Percentiles rank a stretch among this genome's conserved stretches.
These are phyloP conservation scores for Troides oblongomaculatus DNA, from an alignment of 2,888 invertebrate genomes.

Conservation along the genomic window DNA sequence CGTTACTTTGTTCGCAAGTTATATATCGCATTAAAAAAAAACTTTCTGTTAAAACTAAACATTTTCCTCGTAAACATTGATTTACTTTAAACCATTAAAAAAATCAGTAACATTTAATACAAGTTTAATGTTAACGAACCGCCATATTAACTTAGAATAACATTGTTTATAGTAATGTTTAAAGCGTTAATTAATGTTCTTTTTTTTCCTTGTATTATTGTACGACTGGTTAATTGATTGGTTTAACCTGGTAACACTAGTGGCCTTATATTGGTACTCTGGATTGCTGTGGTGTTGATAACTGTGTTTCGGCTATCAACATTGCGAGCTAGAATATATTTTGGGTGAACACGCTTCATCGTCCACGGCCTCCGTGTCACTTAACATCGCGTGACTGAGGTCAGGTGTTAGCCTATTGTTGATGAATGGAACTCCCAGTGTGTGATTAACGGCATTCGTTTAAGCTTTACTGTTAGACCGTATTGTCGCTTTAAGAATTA, in stretches of 20 bases:
- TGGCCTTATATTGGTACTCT: slow-evolving; percentile 59
- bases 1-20: slow-evolving; percentile 26
- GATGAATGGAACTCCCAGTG: slow-evolving; percentile 67
- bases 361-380: too few relatives aligned
- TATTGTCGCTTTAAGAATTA: slow-evolving; percentile 79
- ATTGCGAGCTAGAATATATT: too few relatives aligned
- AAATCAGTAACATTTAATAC: slow-evolving; percentile 28
- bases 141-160: slow-evolving; percentile 58
- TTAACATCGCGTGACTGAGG: too few relatives aligned
- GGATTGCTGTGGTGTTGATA: too few relatives aligned
- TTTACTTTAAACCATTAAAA: not conserved
- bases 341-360: too few relatives aligned
- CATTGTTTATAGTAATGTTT: slow-evolving; percentile 40
- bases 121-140: slow-evolving; percentile 40
- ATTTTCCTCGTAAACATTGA: not conserved
- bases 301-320: too few relatives aligned
- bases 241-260: slow-evolving; percentile 48
- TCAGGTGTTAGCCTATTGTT: too few relatives aligned
- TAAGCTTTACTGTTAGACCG: slow-evolving; percentile 76
- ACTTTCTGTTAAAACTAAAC: slow-evolving; percentile 4
- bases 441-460: slow-evolving; percentile 67
- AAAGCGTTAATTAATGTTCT: slow-evolving; percentile 34
- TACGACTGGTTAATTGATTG: slow-evolving; percentile 44
- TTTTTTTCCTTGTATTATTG: slow-evolving; percentile 38
- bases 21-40: not conserved